These are phyloP conservation scores for Catocala fraxini DNA, from an alignment of 2,888 invertebrate genomes.

Conservation along the genomic window DNA sequence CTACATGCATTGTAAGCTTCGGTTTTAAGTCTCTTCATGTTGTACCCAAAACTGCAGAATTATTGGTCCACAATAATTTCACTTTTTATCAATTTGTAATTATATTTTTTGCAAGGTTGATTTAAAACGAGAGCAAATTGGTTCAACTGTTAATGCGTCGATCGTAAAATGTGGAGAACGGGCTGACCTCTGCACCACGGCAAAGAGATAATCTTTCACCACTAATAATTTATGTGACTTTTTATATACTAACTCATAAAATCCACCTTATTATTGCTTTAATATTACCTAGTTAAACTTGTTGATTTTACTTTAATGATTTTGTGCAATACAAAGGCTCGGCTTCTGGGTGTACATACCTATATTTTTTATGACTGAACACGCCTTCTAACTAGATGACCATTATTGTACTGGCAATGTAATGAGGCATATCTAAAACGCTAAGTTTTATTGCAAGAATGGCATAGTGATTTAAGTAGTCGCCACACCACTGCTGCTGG, in stretches of 20 bases:
- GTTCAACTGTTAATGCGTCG: constrained; percentile 52
- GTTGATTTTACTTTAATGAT: constrained; percentile 3
- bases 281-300: not conserved
- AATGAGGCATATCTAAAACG: too few species aligned
- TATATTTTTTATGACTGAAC: too few species aligned
- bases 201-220: constrained; percentile 58
- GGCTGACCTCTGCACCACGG: constrained; percentile 57
- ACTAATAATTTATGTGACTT: constrained; percentile 46
- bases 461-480: too few species aligned
- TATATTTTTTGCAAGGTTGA: constrained; percentile 66
- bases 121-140: constrained; percentile 65
- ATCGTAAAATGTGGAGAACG: constrained; percentile 61
- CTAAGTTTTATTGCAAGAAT: too few species aligned
- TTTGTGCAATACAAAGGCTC: not conserved
- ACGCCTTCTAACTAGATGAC: too few species aligned
- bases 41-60: constrained; percentile 12
- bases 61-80: constrained; percentile 41
- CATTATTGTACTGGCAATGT: too few species aligned
- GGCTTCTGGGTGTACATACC: too few species aligned
- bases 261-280: constrained; percentile 21
- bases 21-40: not conserved
- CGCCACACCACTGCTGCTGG: too few species aligned
- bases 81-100: constrained; percentile 52
- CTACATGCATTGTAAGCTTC: not conserved
- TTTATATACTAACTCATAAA: constrained; percentile 42